Base-by-base conservation (phyloP, 2,888 invertebrate species). In the Galerucella nymphaeae region DNA sequence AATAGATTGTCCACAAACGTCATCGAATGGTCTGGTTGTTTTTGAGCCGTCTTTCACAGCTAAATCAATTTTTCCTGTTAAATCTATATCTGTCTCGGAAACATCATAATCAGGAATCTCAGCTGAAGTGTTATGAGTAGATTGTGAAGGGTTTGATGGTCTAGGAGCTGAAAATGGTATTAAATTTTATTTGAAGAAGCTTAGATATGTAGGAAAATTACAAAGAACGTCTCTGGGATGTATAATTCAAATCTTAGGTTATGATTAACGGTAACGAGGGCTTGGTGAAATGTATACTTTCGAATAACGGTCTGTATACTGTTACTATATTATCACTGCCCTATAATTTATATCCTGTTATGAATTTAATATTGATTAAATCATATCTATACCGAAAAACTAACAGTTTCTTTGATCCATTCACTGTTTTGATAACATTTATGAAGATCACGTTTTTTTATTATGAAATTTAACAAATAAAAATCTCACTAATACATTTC, bases 1-100 rank as follows among this genome's bases (percentile, higher is more conserved):
- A 10, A 82, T 58, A 8, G 84, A 80, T 65, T 80, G 77, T 8
- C 86, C 86, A 63, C 86, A 86, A 2, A 79, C 66, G 20, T 77
- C 80, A 2, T 75, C 75, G 41, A 67, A 73, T 6, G 75, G 73
- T 20, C 57, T 71, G n/a, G 41, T 62, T n/a, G 63, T 13, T 65
- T 69, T 48, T 11, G 6, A 14, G 50, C 65, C 70, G 18, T 65
- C 67, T 59, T 71, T 69, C 5, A 73, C 53, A 11, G 58, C 61
- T 11, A 73, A 1, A 18, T 71, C 63, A 14, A 70, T 14, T 2
- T 74, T 64, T 16, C 57, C 59, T 23, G 45, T n/a, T 10, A 69
- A 63, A 23, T 57, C 57, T 5, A 64, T 6, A 13, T 53, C 8
- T 41, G 23, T n/a, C 11, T 55, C 45, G 30, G 64, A 16, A 53